These are phyloP conservation scores for Pemphigus obesinymphae DNA, from an alignment of 1,140 invertebrate species.

Conservation along the genomic window DNA sequence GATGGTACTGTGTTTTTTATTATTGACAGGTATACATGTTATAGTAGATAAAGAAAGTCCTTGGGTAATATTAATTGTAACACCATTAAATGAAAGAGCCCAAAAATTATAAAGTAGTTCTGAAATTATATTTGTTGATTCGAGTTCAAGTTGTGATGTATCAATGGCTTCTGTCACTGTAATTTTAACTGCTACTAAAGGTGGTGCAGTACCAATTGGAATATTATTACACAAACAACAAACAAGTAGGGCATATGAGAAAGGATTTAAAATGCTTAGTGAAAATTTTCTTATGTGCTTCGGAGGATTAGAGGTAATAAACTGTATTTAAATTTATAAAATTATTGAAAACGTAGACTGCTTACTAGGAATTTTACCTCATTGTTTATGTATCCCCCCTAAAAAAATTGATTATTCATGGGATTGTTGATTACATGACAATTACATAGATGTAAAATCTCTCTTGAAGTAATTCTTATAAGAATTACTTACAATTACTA, in stretches of 20 bases:
- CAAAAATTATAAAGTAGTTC: background rate
- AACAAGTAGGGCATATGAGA: background rate
- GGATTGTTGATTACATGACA: too few species aligned
- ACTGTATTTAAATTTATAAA: too few species aligned
- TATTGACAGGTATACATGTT: background rate
- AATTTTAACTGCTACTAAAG: background rate
- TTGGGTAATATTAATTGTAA: background rate
- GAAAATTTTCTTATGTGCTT: background rate
- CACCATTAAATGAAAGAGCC: slow-evolving; percentile 16
- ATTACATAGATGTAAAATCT: too few species aligned
- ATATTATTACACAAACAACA: background rate
- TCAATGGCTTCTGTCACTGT: background rate
- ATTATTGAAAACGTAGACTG: too few species aligned
- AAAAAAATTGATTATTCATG: too few species aligned
- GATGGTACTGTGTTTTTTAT: too few species aligned
- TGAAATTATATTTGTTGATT: slow-evolving; percentile 3
- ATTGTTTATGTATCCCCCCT: too few species aligned
- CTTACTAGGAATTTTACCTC: too few species aligned
- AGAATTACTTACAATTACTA: too few species aligned
- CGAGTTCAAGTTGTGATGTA: background rate
- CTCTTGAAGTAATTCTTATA: too few species aligned
- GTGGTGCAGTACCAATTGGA: background rate
- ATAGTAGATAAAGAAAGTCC: background rate
- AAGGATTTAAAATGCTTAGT: background rate
- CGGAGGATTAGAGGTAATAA: background rate